These are phyloP conservation scores for Cardiocondyla obscurior DNA, from an alignment of 1,140 invertebrate genomes.

Conservation along the genomic window DNA sequence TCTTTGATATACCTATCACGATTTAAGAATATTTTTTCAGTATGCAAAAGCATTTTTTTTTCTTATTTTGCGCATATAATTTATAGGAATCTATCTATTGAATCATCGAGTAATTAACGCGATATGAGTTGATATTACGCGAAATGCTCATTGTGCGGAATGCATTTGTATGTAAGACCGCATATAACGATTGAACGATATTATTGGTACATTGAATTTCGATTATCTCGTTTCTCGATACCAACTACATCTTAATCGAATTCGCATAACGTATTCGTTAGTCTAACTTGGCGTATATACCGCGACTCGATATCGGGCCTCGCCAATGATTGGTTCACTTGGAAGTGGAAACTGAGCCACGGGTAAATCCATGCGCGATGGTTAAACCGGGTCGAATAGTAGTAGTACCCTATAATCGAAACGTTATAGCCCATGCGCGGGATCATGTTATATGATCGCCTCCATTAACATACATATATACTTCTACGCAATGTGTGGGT, in stretches of 20 bases:
- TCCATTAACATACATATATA: constrained; percentile 51
- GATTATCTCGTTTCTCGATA: constrained; percentile 45
- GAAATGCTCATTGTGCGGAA: not conserved
- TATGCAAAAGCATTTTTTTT: not conserved
- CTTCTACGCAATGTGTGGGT: constrained; percentile 31
- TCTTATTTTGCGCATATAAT: not conserved
- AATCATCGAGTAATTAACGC: not conserved
- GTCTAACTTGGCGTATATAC: constrained; percentile 29
- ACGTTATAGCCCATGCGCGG: constrained; percentile 63
- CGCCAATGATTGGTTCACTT: constrained; percentile 62
- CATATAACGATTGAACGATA: not conserved
- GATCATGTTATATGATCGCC: constrained; percentile 66
- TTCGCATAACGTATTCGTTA: constrained; percentile 62
- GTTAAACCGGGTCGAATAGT: constrained; percentile 67
- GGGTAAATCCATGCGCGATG: constrained; percentile 61
- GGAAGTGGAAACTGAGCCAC: constrained; percentile 58
- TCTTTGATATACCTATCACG: not conserved
- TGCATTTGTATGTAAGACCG: not conserved
- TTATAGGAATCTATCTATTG: not conserved
- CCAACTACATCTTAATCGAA: constrained; percentile 53
- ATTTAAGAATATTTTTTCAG: not conserved
- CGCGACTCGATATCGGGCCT: constrained; percentile 55
- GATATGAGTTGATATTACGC: not conserved
- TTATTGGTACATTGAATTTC: constrained; percentile 21
- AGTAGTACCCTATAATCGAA: constrained; percentile 68